A percentile compares a stretch with the other conserved stretches of the same genome.
phyloP scores from a whole-genome alignment of 2,797 vertebrate genomes.

The Telmatherina bonti region DNA sequence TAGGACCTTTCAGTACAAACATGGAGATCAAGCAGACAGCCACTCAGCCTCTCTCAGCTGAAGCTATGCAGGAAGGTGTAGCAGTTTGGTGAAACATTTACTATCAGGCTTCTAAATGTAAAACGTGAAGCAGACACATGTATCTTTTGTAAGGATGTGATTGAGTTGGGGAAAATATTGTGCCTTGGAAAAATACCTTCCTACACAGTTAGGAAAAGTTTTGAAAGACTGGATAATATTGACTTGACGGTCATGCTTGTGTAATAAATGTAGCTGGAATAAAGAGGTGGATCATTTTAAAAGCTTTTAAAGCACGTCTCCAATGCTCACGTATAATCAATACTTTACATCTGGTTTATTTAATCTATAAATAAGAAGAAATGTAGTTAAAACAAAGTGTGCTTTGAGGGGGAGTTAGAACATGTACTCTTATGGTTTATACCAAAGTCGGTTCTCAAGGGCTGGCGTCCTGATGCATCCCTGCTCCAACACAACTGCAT shows the following conservation, averaged over 20 bases:
- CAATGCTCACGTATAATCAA: not conserved
- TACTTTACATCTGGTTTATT: not conserved
- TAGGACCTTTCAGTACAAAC: conserved; percentile 49
- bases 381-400: conserved; percentile 2
- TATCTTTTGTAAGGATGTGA: not conserved
- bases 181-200: not conserved
- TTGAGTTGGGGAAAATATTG: not conserved
- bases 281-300: not conserved
- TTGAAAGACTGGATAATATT: not conserved
- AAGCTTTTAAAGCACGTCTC: not conserved
- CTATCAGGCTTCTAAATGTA: conserved; percentile 2
- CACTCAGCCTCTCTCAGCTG: conserved; percentile 15
- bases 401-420: not conserved
- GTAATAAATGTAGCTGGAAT: not conserved
- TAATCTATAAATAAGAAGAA: conserved; percentile 9
- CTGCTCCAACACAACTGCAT: too few relatives aligned
- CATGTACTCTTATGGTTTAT: not conserved
- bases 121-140: not conserved
- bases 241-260: not conserved
- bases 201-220: not conserved
- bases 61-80: conserved; percentile 5
- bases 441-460: too few relatives aligned
- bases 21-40: conserved; percentile 39
- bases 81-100: conserved; percentile 24
- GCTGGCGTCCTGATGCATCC: too few relatives aligned